A percentile compares a stretch with the other conserved stretches of the same genome.
Conservation (phyloP, 2,113 vertebrate genomes). For the Pteronura brasiliensis region DNA sequence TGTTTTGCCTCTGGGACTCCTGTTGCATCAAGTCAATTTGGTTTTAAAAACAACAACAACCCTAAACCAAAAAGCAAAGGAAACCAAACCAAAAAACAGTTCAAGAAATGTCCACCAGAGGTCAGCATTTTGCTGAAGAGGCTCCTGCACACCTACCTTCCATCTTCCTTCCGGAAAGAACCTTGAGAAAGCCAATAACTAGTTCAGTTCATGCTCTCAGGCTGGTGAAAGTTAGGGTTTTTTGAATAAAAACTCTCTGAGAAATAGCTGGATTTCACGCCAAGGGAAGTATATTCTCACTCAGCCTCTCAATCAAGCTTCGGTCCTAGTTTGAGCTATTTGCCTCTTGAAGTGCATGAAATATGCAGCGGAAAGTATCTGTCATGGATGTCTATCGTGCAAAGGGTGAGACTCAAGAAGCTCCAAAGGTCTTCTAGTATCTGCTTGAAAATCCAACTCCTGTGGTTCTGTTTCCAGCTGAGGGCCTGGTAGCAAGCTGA, state of each 20-base stretch:
- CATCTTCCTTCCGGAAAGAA: background rate
- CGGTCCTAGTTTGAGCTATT: background rate
- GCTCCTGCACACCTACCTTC: background rate
- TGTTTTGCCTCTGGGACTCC: background rate
- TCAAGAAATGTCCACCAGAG: conserved; percentile 9
- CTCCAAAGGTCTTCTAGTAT: background rate
- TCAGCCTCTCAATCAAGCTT: background rate
- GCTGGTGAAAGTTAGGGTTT: background rate
- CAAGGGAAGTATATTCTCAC: background rate
- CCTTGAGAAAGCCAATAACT: no score
- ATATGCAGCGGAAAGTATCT: background rate
- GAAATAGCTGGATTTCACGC: background rate
- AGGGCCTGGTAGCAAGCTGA: background rate
- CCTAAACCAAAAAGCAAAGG: background rate
- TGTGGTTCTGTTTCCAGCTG: background rate
- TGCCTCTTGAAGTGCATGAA: background rate
- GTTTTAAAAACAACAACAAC: background rate
- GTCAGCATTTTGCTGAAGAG: background rate
- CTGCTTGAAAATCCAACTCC: background rate
- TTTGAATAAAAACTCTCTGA: background rate
- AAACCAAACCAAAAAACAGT: background rate
- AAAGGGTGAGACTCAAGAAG: background rate
- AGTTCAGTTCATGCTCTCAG: background rate
- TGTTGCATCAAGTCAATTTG: background rate
- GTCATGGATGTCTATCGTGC: background rate